Evolutionary conservation across 2,888 invertebrate species (phyloP).

Genomic region (Pollenia angustigena): DNA sequence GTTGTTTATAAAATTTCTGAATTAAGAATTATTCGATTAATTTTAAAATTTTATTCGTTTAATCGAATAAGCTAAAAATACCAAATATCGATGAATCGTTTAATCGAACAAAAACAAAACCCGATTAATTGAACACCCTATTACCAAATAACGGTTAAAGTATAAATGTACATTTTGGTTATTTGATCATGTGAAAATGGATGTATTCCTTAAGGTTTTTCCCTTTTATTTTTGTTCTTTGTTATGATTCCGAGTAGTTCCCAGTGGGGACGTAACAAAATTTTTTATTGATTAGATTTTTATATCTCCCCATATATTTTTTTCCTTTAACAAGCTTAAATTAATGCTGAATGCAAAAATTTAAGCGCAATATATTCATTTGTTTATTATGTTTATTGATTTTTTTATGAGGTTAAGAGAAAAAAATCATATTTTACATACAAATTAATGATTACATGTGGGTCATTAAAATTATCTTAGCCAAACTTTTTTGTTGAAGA

Average conservation of each 20-base stretch:
- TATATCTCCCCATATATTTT: conserved; percentile 62
- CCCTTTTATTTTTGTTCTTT: conserved; percentile 13
- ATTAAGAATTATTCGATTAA: no score
- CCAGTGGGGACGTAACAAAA: conserved; percentile 82
- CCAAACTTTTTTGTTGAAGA: no score
- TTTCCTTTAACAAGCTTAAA: conserved; percentile 72
- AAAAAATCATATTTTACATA: neutral
- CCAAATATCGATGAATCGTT: no score
- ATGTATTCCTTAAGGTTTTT: conserved; percentile 44
- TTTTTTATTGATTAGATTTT: conserved; percentile 83
- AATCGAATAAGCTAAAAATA: no score
- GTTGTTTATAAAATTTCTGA: no score
- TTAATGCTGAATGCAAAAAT: conserved; percentile 1
- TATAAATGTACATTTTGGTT: conserved; percentile 5
- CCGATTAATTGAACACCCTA: no score
- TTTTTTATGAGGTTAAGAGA: neutral
- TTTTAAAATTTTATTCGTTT: no score
- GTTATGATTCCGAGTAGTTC: conserved; percentile 71
- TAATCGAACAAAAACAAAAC: no score
- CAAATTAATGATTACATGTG: neutral
- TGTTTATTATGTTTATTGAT: conserved; percentile 24
- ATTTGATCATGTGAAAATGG: conserved; percentile 20
- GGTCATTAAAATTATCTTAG: no score
- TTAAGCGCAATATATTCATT: no score
- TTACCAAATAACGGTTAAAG: conserved; percentile 8